Percentiles rank a stretch among this genome's conserved stretches.
Evolutionary conservation across 2,797 vertebrate species (phyloP).

Genomic region (Sciurus carolinensis): DNA sequence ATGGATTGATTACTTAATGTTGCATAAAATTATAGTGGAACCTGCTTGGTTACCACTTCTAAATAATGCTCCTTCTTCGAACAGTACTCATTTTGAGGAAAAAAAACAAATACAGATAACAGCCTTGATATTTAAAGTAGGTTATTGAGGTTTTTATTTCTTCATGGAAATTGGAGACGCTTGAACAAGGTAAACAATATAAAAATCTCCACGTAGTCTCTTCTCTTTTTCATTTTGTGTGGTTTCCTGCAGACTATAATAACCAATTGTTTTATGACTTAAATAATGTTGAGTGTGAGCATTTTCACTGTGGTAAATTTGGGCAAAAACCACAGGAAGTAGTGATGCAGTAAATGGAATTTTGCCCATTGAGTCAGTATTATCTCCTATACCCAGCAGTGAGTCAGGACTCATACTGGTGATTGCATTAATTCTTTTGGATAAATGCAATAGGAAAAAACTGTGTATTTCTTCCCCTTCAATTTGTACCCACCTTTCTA

Average conservation of each 20-base stretch:
- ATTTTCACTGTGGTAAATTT: conserved; percentile 75
- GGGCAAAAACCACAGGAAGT: conserved; percentile 69
- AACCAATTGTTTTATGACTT: conserved; percentile 73
- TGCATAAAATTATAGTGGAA: neutral
- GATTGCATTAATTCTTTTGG: neutral
- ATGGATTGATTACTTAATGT: neutral
- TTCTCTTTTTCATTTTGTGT: conserved; percentile 71
- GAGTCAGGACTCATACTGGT: neutral
- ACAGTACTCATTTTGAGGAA: neutral
- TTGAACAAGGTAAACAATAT: conserved; percentile 65
- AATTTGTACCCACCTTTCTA: neutral
- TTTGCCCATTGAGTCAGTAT: conserved; percentile 31
- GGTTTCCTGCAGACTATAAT: conserved; percentile 64
- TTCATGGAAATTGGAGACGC: conserved; percentile 4
- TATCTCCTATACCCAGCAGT: neutral
- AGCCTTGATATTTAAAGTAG: neutral
- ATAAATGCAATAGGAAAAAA: neutral
- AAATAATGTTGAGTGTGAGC: conserved; percentile 71
- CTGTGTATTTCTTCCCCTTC: neutral
- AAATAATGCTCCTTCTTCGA: neutral
- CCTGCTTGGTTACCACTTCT: neutral
- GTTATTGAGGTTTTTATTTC: neutral
- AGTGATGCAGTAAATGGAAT: conserved; percentile 61
- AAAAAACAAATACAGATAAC: neutral
- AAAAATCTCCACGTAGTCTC: neutral